Evolutionary conservation across 2,113 vertebrate genomes (phyloP), one percentile per base, ranked within the genome.

Genomic region (Strigops habroptila): DNA sequence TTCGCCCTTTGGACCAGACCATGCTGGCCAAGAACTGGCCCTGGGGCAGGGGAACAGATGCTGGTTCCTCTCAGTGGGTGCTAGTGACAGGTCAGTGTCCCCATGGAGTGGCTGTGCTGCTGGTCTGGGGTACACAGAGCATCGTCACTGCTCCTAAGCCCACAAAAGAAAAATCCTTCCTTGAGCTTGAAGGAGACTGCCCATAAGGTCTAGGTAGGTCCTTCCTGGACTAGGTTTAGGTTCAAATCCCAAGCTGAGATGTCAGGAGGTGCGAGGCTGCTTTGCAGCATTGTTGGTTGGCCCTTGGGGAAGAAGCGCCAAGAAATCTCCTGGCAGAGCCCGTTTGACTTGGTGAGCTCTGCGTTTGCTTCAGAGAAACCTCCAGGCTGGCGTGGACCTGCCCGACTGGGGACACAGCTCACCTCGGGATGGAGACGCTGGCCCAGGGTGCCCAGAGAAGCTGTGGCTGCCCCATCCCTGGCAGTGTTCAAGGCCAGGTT

Each of bases 121-220:
- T 1, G 0, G 44, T 22, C 6, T 0, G 1, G 46, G 57, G 13
- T 7, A 10, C 5, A 1, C 4, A 1, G 77, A 78, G 41, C 64
- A 43, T 48, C 41, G 7, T 18, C 48, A 3, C 9, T 44, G 63
- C 73, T 18, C 1, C 3, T 2, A 1, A 28, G 8, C 21, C 57
- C 67, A 6, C 81, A 4, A 21, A n/a, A 14, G 30, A 23, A 24
- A 64, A 73, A 13, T 43, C 90, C 35, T 10, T 82, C 76, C 91
- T 71, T 75, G 37, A 44, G 2, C 63, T n/a, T 6, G 57, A 48
- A 46, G 68, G 46, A 76, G 31, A 33, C 39, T 46, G 35, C 25
- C 67, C 49, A 49, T 33, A 5, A n/a, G 6, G 6, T 28, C 59
- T 52, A 18, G 69, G 28, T 69, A 10, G 6, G 39, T 48, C 73